Evolutionary conservation across 1,140 invertebrate genomes (phyloP).

Genomic region (Dysdera silvatica): DNA sequence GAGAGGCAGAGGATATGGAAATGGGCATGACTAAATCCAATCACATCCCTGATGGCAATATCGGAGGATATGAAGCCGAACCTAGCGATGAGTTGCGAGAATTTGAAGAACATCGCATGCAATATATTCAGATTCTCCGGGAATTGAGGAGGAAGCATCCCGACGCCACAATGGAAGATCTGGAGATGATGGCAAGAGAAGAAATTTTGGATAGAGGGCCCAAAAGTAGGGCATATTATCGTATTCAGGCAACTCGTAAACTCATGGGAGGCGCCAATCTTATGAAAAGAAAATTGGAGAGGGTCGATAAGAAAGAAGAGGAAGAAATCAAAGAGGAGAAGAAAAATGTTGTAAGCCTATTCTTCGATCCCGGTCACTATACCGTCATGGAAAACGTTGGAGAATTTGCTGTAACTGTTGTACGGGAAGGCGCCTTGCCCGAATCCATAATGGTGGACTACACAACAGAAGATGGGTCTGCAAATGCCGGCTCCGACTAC

Average conservation of each 20-base stretch:
- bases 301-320: conserved; percentile 51
- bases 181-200: conserved; percentile 91
- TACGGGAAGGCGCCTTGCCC: conserved; percentile 69
- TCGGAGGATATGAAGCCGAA: conserved; percentile 51
- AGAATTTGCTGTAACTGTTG: conserved; percentile 79
- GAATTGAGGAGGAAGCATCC: conserved; percentile 82
- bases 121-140: conserved; percentile 83
- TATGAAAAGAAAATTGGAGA: conserved; percentile 66
- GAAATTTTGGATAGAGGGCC: conserved; percentile 83
- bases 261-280: conserved; percentile 90
- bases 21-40: conserved; percentile 51
- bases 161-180: conserved; percentile 68
- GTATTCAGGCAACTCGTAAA: conserved; percentile 73
- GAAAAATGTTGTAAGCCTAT: conserved; percentile 54
- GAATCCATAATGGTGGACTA: conserved; percentile 64
- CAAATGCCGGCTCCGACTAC: conserved; percentile 91
- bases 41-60: conserved; percentile 35
- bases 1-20: conserved; percentile 62
- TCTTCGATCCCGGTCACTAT: conserved; percentile 93
- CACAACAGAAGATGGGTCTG: conserved; percentile 91
- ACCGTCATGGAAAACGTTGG: conserved; percentile 98
- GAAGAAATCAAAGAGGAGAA: conserved; percentile 45
- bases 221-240: conserved; percentile 92
- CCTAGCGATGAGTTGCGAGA: conserved; percentile 63
- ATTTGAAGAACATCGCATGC: conserved; percentile 81